phyloP scores from a whole-genome alignment of 2,797 vertebrate species.

The Allobates femoralis region DNA sequence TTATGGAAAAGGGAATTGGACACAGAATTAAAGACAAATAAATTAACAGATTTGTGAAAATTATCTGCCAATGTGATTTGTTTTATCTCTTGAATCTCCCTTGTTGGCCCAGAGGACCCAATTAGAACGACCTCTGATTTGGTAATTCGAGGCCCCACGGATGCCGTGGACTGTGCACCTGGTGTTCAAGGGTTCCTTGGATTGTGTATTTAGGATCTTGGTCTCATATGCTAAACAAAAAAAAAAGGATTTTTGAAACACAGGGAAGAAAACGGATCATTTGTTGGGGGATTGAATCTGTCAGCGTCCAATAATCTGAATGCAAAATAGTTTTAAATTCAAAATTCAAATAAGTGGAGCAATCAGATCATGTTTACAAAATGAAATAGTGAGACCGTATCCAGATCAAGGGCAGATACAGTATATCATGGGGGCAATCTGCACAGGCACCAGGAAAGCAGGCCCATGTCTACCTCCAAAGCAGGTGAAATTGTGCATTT shows the following conservation, averaged over 20 bases:
- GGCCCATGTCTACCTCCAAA: no score
- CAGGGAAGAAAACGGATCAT: neutral
- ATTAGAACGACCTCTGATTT: slow-evolving; percentile 51
- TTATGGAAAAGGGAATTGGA: slow-evolving; percentile 38
- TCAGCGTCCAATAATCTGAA: neutral
- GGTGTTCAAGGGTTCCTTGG: slow-evolving; percentile 24
- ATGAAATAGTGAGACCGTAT: neutral
- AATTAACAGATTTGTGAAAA: slow-evolving; percentile 60
- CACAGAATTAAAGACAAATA: slow-evolving; percentile 50
- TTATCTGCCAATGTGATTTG: slow-evolving; percentile 48
- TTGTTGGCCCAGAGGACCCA: slow-evolving; percentile 56
- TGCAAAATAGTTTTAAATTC: neutral
- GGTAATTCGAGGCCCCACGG: slow-evolving; percentile 18
- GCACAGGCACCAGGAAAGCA: no score
- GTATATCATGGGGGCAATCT: no score
- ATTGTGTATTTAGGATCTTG: neutral
- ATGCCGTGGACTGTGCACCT: slow-evolving; percentile 39
- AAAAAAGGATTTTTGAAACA: neutral
- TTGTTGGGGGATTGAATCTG: neutral
- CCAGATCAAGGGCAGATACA: no score
- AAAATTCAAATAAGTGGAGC: neutral
- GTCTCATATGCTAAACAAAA: slow-evolving; percentile 21
- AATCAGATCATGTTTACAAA: no score
- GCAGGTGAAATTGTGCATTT: no score
- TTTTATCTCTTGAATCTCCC: slow-evolving; percentile 47